phyloP scores from a whole-genome alignment of 2,888 invertebrate genomes.

The Platerodrilus igneus region DNA sequence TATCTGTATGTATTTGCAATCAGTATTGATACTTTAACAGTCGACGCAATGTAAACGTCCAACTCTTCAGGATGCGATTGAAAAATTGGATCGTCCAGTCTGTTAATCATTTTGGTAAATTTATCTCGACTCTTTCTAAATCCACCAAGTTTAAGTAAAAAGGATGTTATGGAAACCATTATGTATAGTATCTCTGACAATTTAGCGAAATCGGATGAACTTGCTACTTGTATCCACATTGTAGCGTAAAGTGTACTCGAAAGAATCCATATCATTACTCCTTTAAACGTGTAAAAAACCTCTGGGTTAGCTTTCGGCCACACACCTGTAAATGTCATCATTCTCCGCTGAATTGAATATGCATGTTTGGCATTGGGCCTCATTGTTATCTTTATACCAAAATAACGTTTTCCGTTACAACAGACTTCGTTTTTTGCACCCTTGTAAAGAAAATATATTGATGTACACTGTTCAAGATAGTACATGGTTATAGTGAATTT shows the following conservation, averaged over 20 bases:
- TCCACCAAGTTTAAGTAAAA: conserved; percentile 7
- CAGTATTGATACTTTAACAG: conserved; percentile 1
- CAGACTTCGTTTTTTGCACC: too few relatives aligned
- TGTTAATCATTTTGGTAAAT: conserved; percentile 9
- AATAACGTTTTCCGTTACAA: too few relatives aligned
- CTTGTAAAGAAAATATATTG: too few relatives aligned
- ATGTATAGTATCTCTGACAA: conserved; percentile 8
- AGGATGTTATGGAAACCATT: not conserved
- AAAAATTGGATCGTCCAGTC: conserved; percentile 10
- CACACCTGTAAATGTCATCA: too few relatives aligned
- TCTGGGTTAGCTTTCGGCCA: conserved; percentile 12
- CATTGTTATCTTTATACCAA: too few relatives aligned
- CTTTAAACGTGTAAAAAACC: conserved; percentile 11
- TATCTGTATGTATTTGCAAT: conserved; percentile 2
- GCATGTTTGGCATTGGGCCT: too few relatives aligned
- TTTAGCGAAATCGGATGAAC: conserved; percentile 4
- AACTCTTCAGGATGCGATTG: conserved; percentile 7
- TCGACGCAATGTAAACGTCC: conserved; percentile 4
- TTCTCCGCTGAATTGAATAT: too few relatives aligned
- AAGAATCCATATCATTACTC: conserved; percentile 2
- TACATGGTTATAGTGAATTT: too few relatives aligned
- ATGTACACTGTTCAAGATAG: too few relatives aligned
- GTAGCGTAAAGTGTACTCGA: conserved; percentile 1
- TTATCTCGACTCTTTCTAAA: conserved; percentile 1
- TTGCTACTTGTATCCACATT: conserved; percentile 7